Base-by-base conservation (phyloP, 2,888 invertebrate genomes). In the Dryadula phaetusa region DNA sequence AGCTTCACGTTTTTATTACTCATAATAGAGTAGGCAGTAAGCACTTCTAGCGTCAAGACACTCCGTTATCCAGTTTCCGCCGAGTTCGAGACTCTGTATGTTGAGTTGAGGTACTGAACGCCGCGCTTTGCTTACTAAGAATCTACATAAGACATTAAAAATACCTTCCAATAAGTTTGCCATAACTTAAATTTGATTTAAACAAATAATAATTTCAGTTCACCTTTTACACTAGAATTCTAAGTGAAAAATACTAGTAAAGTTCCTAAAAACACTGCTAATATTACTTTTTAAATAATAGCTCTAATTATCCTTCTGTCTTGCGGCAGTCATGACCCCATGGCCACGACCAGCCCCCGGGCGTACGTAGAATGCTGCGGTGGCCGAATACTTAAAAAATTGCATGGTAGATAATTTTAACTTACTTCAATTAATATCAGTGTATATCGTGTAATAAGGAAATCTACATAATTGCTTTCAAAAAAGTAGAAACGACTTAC, bases 321-420 rank as follows among this genome's bases (percentile, higher is more conserved):
- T 82, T 73, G 75, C 69, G 85, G 85, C 84, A 72, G 79, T 85
- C 85, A 84, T 84, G 85, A 82, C 71, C 83, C 74, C 74, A 71
- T 74, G 70, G 75, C 77, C 79, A 81, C 76, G 77, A 75, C 68
- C 63, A 62, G 74, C 81, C 76, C 54, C 68, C 70, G 76, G 75
- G 52, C 70, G 65, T 54, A 58, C 37, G 63, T 28, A 37, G 37
- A 66, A 58, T 56, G 28, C 60, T 60, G 25, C 66, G 56, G 65
- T 62, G 66, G 62, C 62, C 62, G 61, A 58, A 62, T 62, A 54
- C 63, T 63, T 54, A 22, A 53, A 61, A 66, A 40, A 56, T 44
- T 46, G 60, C 60, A 44, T 18, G 12, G 44, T 28, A 60, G 12
- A 60, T 44, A 16, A 25, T 60, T 44, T 32, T 16, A 28, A 42